Evolutionary conservation across 2,888 invertebrate genomes (phyloP), one percentile per base, ranked within the genome.

Genomic region (Plusia festucae): DNA sequence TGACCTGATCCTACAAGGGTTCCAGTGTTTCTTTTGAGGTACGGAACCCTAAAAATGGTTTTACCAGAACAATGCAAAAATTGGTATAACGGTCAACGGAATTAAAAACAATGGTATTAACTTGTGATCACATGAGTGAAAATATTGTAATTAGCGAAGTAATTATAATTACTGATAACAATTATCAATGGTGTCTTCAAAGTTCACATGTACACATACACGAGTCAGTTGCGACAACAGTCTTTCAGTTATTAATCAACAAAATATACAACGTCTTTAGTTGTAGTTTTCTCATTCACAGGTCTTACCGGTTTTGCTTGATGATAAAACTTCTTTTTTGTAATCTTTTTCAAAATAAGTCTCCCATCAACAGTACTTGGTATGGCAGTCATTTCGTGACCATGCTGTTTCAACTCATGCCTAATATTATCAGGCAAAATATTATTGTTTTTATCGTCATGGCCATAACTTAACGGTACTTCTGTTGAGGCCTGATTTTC

Each of bases 241-340:
- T 30, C 16, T 54, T 83, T 72, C 60, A 78, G 62, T 72, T 52
- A 46, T 64, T 7, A 81, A 46, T 84, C 82, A 51, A 76, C 60
- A 64, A 83, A 88, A 66, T 85, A 89, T 9, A 87, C 65, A 34
- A 76, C 83, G 65, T 86, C 81, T 22, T 68, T 71, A 2, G 30
- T 58, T 0, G 54, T 49, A 8, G 52, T 67, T 3, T 54, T 76
- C 61, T 87, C 85, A 75, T 79, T 74, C 44, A 82, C 82, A 0
- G 88, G 89, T 40, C 78, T 68, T 6, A 90, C 88, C 9, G 87
- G 82, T 57, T 81, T 64, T 1, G 73, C 85, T 83, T 86, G 87
- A 32, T 81, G 83, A 52, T 80, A 81, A 60, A 87, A 82, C 51
- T 76, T 84, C 32, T 61, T 81, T 52, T 74, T 82, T 24, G 51